A percentile compares a stretch with the other conserved stretches of the same genome.
Conservation (phyloP, 2,888 invertebrate genomes). For the Drosophila limbata region DNA sequence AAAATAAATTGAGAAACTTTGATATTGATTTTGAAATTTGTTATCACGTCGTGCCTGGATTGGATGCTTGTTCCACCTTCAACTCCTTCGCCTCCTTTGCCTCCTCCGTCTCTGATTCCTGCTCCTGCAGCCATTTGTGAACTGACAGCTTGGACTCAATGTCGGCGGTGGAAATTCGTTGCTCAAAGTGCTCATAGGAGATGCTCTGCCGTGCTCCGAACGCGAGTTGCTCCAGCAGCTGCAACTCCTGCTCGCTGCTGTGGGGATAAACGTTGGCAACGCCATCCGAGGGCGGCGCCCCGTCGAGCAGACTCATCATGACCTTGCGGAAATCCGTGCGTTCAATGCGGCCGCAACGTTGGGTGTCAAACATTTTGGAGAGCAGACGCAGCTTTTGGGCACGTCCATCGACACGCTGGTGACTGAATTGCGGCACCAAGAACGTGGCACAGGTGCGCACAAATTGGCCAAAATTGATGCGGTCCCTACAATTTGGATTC, state of each 20-base stretch:
- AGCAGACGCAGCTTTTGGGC: constrained; percentile 47
- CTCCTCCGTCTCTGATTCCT: not conserved
- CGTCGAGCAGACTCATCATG: constrained; percentile 34
- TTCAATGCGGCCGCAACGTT: constrained; percentile 28
- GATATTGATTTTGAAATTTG: constrained; percentile 1
- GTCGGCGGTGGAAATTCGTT: constrained; percentile 25
- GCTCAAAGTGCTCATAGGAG: constrained; percentile 44
- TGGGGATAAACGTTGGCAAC: not conserved
- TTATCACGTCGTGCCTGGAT: not conserved
- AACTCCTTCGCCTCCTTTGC: not conserved
- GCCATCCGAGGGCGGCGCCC: constrained; percentile 14
- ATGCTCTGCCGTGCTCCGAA: constrained; percentile 30
- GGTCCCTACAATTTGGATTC: constrained; percentile 16
- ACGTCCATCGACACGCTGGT: constrained; percentile 15
- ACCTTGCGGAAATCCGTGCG: constrained; percentile 43
- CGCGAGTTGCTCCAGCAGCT: constrained; percentile 38
- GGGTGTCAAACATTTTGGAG: constrained; percentile 48
- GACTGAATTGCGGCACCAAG: constrained; percentile 32
- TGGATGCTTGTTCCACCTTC: not conserved
- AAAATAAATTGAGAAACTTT: constrained; percentile 12
- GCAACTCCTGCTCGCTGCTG: constrained; percentile 30
- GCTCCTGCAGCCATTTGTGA: constrained; percentile 50
- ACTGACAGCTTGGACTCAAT: constrained; percentile 37
- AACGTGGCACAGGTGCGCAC: constrained; percentile 46
- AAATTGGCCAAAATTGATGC: constrained; percentile 47